These are phyloP conservation scores for Catocala nupta DNA, from an alignment of 2,888 invertebrate species.

Conservation along the genomic window DNA sequence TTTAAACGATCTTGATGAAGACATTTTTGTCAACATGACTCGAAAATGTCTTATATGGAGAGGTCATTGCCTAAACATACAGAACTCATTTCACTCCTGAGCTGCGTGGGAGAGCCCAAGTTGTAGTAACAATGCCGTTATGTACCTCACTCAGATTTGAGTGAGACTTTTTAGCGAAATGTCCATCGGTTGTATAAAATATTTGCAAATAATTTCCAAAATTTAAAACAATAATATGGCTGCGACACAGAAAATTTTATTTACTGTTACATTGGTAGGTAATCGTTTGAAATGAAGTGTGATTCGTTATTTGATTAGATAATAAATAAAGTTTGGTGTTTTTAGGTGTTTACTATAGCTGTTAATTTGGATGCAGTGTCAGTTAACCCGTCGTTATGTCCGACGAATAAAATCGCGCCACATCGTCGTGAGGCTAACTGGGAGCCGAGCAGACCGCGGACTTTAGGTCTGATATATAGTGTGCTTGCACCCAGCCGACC, in stretches of 20 bases:
- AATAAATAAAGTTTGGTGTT: constrained; percentile 25
- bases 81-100: constrained; percentile 63
- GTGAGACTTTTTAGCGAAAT: constrained; percentile 59
- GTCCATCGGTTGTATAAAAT: constrained; percentile 33
- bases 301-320: not conserved
- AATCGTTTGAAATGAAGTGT: not conserved
- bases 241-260: constrained; percentile 22
- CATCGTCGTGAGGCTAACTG: constrained; percentile 61
- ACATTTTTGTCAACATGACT: constrained; percentile 11
- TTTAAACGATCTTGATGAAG: constrained; percentile 1
- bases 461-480: constrained; percentile 71
- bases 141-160: constrained; percentile 66
- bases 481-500: constrained; percentile 59
- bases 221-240: constrained; percentile 9
- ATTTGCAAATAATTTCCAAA: not conserved
- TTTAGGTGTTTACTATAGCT: constrained; percentile 55
- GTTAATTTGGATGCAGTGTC: constrained; percentile 66
- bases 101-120: constrained; percentile 75
- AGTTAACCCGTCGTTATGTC: constrained; percentile 72
- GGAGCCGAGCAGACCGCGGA: constrained; percentile 61
- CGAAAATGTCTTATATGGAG: constrained; percentile 21
- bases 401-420: constrained; percentile 82
- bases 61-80: constrained; percentile 66
- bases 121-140: constrained; percentile 63
- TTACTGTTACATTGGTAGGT: constrained; percentile 38